Evolutionary conservation across 2,797 vertebrate species (phyloP).

Genomic region (Thunnus albacares): DNA sequence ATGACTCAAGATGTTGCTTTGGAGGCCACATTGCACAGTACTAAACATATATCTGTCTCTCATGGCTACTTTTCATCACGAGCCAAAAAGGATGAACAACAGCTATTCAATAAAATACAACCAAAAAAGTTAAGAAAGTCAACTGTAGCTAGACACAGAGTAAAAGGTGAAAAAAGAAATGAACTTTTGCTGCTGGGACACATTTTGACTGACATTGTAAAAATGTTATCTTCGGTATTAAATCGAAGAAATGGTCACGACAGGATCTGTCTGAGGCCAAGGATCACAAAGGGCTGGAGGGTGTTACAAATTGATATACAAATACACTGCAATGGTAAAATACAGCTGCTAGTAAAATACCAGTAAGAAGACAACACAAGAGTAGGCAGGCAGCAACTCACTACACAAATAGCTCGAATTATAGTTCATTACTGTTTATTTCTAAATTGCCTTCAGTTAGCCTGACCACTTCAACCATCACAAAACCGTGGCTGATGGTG

Average conservation of each 20-base stretch:
- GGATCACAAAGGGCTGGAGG: conserved; percentile 6
- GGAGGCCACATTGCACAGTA: conserved; percentile 37
- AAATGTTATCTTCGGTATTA: neutral
- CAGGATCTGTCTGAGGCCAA: neutral
- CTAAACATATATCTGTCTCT: conserved; percentile 42
- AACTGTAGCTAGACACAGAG: neutral
- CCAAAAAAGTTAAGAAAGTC: neutral
- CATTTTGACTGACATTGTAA: conserved; percentile 8
- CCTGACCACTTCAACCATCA: conserved; percentile 58
- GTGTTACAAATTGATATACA: neutral
- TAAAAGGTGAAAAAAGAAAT: conserved; percentile 9
- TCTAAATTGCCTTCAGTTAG: conserved; percentile 61
- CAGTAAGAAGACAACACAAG: conserved; percentile 40
- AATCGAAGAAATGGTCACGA: neutral
- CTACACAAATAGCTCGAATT: conserved; percentile 60
- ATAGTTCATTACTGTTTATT: conserved; percentile 64
- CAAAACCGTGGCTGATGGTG: conserved; percentile 61
- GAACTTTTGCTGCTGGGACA: conserved; percentile 7
- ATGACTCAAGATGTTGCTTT: conserved; percentile 65
- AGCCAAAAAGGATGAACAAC: conserved; percentile 15
- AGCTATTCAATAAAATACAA: conserved; percentile 19
- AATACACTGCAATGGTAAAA: conserved; percentile 1
- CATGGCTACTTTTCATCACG: conserved; percentile 51
- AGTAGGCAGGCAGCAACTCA: conserved; percentile 13
- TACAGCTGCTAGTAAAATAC: conserved; percentile 11